Evolutionary conservation across 1,140 invertebrate genomes (phyloP).

Genomic region (Aphis gossypii): DNA sequence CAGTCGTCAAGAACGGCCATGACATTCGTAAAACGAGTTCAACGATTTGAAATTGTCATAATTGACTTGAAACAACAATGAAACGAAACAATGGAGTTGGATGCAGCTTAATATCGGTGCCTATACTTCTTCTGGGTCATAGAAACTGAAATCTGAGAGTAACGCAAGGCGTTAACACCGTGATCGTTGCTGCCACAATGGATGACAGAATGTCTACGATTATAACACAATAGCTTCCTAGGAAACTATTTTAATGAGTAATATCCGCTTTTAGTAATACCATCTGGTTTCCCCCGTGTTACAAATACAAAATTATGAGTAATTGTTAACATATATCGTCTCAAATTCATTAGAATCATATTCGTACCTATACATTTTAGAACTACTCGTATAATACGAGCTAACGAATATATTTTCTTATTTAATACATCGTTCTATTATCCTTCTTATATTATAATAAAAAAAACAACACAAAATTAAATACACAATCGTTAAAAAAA

Average conservation of each 20-base stretch:
- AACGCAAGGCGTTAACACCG: not conserved
- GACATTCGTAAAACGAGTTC: conserved; percentile 38
- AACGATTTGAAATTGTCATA: conserved; percentile 29
- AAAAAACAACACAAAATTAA: not conserved
- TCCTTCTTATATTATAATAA: not conserved
- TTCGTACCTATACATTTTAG: not conserved
- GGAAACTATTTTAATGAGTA: conserved; percentile 14
- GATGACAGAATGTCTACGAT: conserved; percentile 39
- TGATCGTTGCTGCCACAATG: not conserved
- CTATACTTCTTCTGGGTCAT: not conserved
- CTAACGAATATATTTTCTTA: not conserved
- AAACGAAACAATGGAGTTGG: conserved; percentile 20
- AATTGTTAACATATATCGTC: not conserved
- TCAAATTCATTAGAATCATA: not conserved
- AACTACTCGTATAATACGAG: not conserved
- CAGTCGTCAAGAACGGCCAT: conserved; percentile 23
- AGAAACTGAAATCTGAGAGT: conserved; percentile 35
- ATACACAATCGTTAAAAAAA: not conserved
- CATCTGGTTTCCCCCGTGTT: not conserved
- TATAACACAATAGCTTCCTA: conserved; percentile 27
- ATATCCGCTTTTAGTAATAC: conserved; percentile 26
- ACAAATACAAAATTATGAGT: not conserved
- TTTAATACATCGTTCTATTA: not conserved
- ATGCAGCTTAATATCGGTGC: not conserved
- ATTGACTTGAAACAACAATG: conserved; percentile 36